Evolutionary conservation across 2,888 invertebrate species (phyloP).

Genomic region (Abrostola tripartita): DNA sequence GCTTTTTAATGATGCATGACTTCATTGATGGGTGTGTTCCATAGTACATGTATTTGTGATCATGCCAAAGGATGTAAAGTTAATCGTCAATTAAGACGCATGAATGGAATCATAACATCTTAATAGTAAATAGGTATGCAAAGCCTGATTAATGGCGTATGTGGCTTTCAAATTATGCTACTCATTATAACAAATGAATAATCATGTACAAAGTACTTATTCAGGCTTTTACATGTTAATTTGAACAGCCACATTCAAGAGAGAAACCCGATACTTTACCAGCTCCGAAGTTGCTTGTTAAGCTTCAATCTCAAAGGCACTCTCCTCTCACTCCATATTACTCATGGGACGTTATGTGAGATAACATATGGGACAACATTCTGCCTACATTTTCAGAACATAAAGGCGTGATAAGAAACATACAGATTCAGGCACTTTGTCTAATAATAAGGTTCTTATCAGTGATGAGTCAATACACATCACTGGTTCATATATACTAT

Average conservation of each 20-base stretch:
- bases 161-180: constrained; percentile 14
- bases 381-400: too few relatives aligned
- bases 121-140: too few relatives aligned
- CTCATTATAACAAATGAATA: constrained; percentile 26
- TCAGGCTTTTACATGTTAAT: constrained; percentile 17
- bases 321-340: not conserved
- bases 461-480: too few relatives aligned
- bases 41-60: constrained; percentile 15
- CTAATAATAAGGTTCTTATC: too few relatives aligned
- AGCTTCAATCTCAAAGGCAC: not conserved
- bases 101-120: too few relatives aligned
- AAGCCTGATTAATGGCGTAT: not conserved
- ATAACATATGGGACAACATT: too few relatives aligned
- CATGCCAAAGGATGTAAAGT: constrained; percentile 12
- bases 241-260: not conserved
- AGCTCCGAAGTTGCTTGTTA: not conserved
- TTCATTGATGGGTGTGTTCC: constrained; percentile 13
- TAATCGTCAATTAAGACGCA: too few relatives aligned
- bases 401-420: too few relatives aligned
- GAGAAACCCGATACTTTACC: not conserved
- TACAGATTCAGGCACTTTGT: too few relatives aligned
- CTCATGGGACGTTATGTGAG: too few relatives aligned
- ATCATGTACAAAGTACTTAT: constrained; percentile 9
- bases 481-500: too few relatives aligned
- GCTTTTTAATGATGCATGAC: constrained; percentile 34